Evolutionary conservation across 2,797 vertebrate species (phyloP), one percentile per base, ranked within the genome.

Genomic region (Phataginus tricuspis): DNA sequence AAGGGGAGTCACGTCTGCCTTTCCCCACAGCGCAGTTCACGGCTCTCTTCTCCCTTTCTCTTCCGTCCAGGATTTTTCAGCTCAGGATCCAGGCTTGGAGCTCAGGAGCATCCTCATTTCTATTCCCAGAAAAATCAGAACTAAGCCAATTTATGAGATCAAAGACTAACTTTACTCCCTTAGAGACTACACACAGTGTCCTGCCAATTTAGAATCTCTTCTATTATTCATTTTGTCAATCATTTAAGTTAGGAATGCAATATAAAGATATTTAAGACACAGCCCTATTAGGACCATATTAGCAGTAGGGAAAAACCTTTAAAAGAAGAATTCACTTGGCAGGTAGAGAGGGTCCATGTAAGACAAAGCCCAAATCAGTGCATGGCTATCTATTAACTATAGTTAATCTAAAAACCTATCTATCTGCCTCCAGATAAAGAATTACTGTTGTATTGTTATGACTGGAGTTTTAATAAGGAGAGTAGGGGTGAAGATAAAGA

Each of bases 401-500:
- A 19, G 66, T 87, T 93, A 96, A 90, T 92, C 27, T 27, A n/a
- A 91, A 96, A 96, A 93, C 96, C 79, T 95, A 89, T 80, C 88
- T 88, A 3, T 87, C 95, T 92, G 80, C 95, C 71, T 93, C 34
- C 42, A 92, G 90, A 85, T 95, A 85, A 96, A 96, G 23, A 59
- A n/a, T 91, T 90, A 57, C 49, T 79, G 63, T 87, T 94, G 55
- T 96, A 42, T 45, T 93, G 53, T 23, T 77, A n/a, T 80, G 25
- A 25, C 57, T 82, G 53, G 27, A 77, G 57, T 63, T 63, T 53
- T 53, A 72, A 29, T 77, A 63, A 63, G 80, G 59, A 78, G 74
- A 87, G 27, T 82, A 93, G 23, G 53, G 94, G 61, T 91, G 63
- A 57, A 96, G 86, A 94, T 85, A 77, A 87, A 92, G 31, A 77